Evolutionary conservation across 2,113 vertebrate genomes (phyloP).

Genomic region (Pseudorectes ferrugineus): DNA sequence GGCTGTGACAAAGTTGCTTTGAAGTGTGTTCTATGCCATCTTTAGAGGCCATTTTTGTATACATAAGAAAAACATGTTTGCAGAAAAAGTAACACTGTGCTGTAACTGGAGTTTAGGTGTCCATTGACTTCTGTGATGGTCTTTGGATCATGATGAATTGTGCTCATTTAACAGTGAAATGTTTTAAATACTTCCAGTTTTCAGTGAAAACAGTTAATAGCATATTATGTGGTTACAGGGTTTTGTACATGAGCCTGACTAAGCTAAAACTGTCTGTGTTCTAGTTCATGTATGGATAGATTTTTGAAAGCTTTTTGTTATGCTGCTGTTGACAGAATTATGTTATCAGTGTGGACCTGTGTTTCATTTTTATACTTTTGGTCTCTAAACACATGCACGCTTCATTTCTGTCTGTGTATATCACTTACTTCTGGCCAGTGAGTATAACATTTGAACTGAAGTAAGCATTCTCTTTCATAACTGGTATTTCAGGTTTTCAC

Average conservation of each 20-base stretch:
- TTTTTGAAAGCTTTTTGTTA: neutral
- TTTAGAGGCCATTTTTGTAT: neutral
- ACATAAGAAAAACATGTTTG: neutral
- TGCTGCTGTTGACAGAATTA: neutral
- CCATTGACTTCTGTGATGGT: neutral
- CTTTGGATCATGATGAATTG: neutral
- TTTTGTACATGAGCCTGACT: neutral
- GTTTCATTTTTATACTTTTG: neutral
- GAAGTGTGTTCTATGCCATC: neutral
- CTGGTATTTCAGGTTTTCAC: neutral
- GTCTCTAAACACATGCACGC: fast-evolving
- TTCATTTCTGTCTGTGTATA: neutral
- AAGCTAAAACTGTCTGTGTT: neutral
- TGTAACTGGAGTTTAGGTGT: neutral
- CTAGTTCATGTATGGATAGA: neutral
- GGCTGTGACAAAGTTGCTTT: neutral
- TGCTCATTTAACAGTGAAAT: neutral
- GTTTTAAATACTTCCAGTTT: neutral
- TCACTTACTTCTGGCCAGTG: neutral
- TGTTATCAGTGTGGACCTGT: neutral
- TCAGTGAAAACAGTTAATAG: neutral
- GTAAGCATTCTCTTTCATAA: neutral
- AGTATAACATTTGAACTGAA: neutral
- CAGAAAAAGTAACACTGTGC: neutral
- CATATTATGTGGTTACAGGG: neutral